Percentiles rank a stretch among this genome's conserved stretches.
Conservation (phyloP, 2,888 invertebrate species). For the Drosophila meridiana region DNA sequence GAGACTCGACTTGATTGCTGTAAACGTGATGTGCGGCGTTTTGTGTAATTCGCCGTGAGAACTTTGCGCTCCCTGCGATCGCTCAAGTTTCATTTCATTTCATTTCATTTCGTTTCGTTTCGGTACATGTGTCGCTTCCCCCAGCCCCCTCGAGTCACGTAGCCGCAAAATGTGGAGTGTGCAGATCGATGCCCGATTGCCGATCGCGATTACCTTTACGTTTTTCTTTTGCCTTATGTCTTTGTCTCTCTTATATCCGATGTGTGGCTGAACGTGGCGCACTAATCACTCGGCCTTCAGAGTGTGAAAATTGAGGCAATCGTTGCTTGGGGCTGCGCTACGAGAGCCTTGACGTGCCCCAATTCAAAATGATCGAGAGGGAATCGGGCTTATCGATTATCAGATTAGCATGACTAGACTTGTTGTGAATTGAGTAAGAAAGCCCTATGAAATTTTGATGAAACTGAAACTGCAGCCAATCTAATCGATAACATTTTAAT, state of each 20-base stretch:
- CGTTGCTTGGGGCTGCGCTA: constrained; percentile 36
- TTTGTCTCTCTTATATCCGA: constrained; percentile 13
- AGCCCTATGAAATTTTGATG: not conserved
- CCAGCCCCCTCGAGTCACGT: constrained; percentile 18
- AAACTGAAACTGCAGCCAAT: not conserved
- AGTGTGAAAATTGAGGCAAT: constrained; percentile 77
- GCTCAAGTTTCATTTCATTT: constrained; percentile 57
- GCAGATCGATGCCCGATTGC: constrained; percentile 59
- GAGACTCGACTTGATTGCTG: constrained; percentile 53
- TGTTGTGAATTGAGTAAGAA: not conserved
- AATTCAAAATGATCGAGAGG: constrained; percentile 25
- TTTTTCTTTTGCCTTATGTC: not conserved
- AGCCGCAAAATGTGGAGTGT: constrained; percentile 28
- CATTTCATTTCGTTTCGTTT: constrained; percentile 48
- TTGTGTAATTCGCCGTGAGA: constrained; percentile 80
- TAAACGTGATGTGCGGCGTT: constrained; percentile 78
- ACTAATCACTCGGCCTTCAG: constrained; percentile 69
- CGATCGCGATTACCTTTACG: constrained; percentile 28
- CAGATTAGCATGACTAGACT: not conserved
- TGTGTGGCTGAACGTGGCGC: constrained; percentile 31
- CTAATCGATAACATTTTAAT: constrained; percentile 1
- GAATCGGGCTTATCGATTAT: constrained; percentile 2
- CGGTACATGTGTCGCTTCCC: constrained; percentile 16
- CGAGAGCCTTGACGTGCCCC: constrained; percentile 54
- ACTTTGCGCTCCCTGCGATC: constrained; percentile 64